Evolutionary conservation across 2,888 invertebrate genomes (phyloP).

Genomic region (Corbicula japonica): DNA sequence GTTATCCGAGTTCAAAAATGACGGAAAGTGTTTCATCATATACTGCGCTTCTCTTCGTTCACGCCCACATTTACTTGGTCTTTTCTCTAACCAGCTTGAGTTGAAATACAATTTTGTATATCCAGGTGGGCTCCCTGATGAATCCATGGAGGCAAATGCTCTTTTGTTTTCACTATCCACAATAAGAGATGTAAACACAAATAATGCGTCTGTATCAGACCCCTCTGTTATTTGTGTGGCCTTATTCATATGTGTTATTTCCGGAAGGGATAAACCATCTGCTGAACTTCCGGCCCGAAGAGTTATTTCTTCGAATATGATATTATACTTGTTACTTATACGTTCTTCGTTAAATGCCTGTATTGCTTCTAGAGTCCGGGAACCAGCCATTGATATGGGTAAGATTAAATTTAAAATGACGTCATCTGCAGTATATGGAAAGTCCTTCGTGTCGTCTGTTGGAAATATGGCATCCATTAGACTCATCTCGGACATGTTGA

Average conservation of each 20-base stretch:
- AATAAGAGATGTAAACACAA: conserved; percentile 10
- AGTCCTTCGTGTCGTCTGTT: neutral
- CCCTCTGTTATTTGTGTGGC: neutral
- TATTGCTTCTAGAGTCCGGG: neutral
- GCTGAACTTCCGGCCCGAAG: conserved; percentile 17
- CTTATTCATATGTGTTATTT: conserved; percentile 4
- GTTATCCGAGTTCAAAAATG: neutral
- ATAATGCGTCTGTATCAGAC: conserved; percentile 16
- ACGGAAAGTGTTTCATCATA: neutral
- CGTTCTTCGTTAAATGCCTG: neutral
- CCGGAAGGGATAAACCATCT: conserved; percentile 20
- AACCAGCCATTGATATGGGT: conserved; percentile 26
- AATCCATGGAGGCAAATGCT: conserved; percentile 11
- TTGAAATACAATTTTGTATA: conserved; percentile 24
- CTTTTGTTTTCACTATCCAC: conserved; percentile 14
- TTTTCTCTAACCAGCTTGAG: conserved; percentile 13
- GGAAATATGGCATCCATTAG: no score
- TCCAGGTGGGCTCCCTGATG: conserved; percentile 11
- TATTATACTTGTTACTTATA: neutral
- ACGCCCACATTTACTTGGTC: neutral
- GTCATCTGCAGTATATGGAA: neutral
- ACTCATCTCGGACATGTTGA: no score
- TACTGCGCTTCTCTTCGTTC: neutral
- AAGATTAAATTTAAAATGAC: conserved; percentile 19
- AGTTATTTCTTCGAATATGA: neutral